Evolutionary conservation across 1,140 invertebrate genomes (phyloP), one percentile per base, ranked within the genome.

Genomic region (Procambarus clarkii): DNA sequence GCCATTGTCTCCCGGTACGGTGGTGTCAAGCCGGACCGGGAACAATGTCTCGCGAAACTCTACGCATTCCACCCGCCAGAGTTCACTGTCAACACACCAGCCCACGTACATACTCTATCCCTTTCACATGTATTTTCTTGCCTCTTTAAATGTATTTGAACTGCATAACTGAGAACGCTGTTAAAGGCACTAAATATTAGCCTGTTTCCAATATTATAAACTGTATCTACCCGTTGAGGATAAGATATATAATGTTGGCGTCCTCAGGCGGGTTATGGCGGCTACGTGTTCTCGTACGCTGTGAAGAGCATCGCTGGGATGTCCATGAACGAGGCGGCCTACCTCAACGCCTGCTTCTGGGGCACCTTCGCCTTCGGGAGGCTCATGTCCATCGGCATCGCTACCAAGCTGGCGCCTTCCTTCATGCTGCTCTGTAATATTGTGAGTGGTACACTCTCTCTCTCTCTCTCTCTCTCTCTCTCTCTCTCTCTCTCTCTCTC

Each of bases 221-320:
- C 60, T 64, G 60, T 64, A 64, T 64, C 13, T 64, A 4, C 60
- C 2, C 13, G 44, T 81, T 93, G 34, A 34, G 34, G 34, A 34
- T 34, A 34, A 34, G 34, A 34, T n/a, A n/a, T n/a, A n/a, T n/a
- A n/a, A n/a, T n/a, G n/a, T 34, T 34, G 34, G 34, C 34, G 1
- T 34, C 34, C 34, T 60, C 93, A 95, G 95, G 95, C 95, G 45
- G 94, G 94, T 3, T 95, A 94, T 90, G 95, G 95, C 13, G 95
- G 95, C 71, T 95, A 95, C 90, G 94, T 95, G 78, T 95, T 95
- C 93, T 94, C 94, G 0, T 95, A 95, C 92, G 95, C 95, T 18
- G 94, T 95, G 60, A 95, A 95, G 91, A 94, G 94, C 86, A 94
- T 95, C n/a, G 92, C 92, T 0, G 93, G 94, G n/a, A 91, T 95